These are phyloP conservation scores for Solea solea DNA, from an alignment of 2,113 vertebrate species.

Conservation along the genomic window DNA sequence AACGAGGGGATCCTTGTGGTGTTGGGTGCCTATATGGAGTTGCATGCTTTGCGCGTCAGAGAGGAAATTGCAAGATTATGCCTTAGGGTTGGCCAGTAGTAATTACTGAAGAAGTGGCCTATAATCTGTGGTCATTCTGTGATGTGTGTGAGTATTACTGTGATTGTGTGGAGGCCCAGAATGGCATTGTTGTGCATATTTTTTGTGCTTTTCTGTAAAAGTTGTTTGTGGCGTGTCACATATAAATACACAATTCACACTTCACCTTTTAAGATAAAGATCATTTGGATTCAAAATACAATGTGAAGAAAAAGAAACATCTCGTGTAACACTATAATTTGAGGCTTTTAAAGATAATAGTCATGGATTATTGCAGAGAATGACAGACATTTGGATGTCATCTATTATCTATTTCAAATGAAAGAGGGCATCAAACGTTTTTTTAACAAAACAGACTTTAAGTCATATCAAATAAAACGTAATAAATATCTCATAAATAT, in stretches of 20 bases:
- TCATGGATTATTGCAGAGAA: conserved; percentile 2
- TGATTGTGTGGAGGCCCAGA: conserved; percentile 57
- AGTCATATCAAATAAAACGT: conserved; percentile 9
- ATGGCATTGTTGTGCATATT: conserved; percentile 69
- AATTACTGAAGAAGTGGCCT: conserved; percentile 81
- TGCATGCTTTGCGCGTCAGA: conserved; percentile 67
- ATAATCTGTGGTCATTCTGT: conserved; percentile 80
- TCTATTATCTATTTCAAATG: conserved; percentile 1
- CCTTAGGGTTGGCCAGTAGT: conserved; percentile 77
- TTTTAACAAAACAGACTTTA: conserved; percentile 11
- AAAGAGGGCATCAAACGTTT: conserved; percentile 15
- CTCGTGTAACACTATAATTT: not conserved
- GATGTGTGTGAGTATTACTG: conserved; percentile 76
- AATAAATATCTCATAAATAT: conserved; percentile 9
- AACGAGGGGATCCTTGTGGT: conserved; percentile 23
- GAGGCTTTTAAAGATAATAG: conserved; percentile 2
- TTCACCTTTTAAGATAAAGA: conserved; percentile 23
- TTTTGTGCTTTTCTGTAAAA: conserved; percentile 49
- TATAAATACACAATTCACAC: conserved; percentile 37
- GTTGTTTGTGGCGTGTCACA: conserved; percentile 41
- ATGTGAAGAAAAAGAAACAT: not conserved
- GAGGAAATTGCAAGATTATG: conserved; percentile 83
- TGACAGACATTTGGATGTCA: not conserved
- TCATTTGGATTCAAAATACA: not conserved
- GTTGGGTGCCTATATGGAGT: conserved; percentile 52